Percentiles rank a stretch among this genome's conserved stretches.
Conservation (phyloP, 2,797 vertebrate species). For the Amphiprion clarkii region DNA sequence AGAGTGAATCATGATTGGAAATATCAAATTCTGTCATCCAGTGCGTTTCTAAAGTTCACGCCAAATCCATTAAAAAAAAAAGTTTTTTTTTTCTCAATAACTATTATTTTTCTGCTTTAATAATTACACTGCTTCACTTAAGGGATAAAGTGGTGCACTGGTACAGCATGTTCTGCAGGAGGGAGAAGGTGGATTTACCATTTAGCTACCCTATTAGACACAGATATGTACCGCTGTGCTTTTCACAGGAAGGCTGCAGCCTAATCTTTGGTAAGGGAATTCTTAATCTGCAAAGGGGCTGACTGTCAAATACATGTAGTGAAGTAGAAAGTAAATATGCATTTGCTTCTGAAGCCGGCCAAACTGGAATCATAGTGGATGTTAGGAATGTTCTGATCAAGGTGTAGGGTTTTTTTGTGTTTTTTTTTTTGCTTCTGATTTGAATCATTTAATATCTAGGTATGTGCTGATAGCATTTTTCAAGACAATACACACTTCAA, state of each 20-base stretch:
- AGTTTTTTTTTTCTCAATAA: background rate
- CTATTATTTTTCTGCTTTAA: background rate
- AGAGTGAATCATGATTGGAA: background rate
- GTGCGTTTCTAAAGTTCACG: constrained; percentile 1
- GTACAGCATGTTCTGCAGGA: background rate
- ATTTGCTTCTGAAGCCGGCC: too few relatives aligned
- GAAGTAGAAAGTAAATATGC: background rate
- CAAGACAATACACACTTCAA: too few relatives aligned
- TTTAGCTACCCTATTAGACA: too few relatives aligned
- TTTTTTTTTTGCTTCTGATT: too few relatives aligned
- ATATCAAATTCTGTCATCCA: background rate
- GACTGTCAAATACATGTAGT: background rate
- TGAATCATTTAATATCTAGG: too few relatives aligned
- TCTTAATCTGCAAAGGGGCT: constrained; percentile 13
- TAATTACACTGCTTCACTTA: background rate
- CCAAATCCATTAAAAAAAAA: constrained; percentile 18
- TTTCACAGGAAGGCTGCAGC: background rate
- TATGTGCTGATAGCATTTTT: too few relatives aligned
- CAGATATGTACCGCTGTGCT: background rate
- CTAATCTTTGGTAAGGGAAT: background rate
- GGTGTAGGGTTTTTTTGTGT: too few relatives aligned
- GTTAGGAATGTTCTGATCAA: too few relatives aligned
- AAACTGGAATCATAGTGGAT: background rate
- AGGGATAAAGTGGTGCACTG: background rate
- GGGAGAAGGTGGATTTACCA: background rate